A percentile compares a stretch with the other conserved stretches of the same genome.
Conservation (phyloP, 2,888 invertebrate genomes). For the Hirudinaria manillensis region DNA sequence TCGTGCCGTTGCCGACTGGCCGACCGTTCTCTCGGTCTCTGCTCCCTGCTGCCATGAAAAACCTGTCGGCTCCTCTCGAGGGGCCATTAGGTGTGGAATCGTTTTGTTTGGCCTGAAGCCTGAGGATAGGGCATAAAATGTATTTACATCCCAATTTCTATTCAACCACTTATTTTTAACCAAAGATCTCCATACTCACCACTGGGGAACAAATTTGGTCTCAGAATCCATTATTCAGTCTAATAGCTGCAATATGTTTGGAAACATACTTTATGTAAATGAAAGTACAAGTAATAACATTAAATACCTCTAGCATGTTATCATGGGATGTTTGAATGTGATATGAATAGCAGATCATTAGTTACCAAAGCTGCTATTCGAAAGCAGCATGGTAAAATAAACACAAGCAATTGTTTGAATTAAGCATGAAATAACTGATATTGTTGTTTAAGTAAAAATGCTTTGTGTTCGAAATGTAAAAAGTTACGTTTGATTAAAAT, state of each 20-base stretch:
- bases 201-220: conserved; percentile 24
- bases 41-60: conserved; percentile 8
- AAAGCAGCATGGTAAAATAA: too few species aligned
- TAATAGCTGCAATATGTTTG: too few species aligned
- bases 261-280: neutral
- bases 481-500: too few species aligned
- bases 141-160: neutral
- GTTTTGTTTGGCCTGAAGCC: conserved; percentile 5
- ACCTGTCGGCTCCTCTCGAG: neutral
- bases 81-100: neutral
- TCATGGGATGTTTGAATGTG: too few species aligned
- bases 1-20: neutral
- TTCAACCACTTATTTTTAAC: neutral
- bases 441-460: too few species aligned
- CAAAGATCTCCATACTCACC: conserved; percentile 1
- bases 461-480: too few species aligned
- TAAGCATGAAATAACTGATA: too few species aligned
- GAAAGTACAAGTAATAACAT: neutral
- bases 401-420: too few species aligned
- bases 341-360: too few species aligned
- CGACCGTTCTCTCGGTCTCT: neutral
- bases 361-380: too few species aligned
- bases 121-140: neutral
- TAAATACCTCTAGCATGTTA: too few species aligned
- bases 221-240: conserved; percentile 22